These are phyloP conservation scores for Plagodis dolabraria DNA, from an alignment of 2,888 invertebrate genomes.

Conservation along the genomic window DNA sequence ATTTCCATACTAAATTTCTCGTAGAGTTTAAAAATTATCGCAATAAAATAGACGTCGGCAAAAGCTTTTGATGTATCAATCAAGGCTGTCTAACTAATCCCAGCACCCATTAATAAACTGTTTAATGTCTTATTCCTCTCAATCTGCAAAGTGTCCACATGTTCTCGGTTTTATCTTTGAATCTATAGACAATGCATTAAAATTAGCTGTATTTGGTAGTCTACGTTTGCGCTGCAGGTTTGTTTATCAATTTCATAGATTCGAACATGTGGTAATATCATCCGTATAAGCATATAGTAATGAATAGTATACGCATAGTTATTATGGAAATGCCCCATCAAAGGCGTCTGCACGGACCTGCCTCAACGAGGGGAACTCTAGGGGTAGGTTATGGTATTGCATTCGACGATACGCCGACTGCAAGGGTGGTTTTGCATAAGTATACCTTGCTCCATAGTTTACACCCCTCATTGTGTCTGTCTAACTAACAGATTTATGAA, in stretches of 20 bases:
- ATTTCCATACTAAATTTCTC: no score
- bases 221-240: conserved; percentile 36
- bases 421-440: conserved; percentile 77
- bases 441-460: conserved; percentile 63
- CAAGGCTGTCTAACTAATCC: background rate
- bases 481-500: conserved; percentile 74
- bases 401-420: conserved; percentile 73
- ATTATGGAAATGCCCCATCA: conserved; percentile 76
- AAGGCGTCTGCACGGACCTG: conserved; percentile 73
- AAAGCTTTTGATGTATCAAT: background rate
- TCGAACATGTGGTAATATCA: conserved; percentile 28
- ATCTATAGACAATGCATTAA: background rate
- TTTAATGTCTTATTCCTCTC: background rate
- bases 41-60: background rate
- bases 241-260: conserved; percentile 38
- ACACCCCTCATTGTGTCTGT: conserved; percentile 70
- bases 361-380: conserved; percentile 76
- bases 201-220: background rate
- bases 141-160: background rate
- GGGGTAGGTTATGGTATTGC: conserved; percentile 81
- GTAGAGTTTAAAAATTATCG: no score
- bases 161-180: background rate
- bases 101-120: background rate
- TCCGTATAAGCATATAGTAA: conserved; percentile 40
- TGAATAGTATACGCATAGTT: conserved; percentile 52